Evolutionary conservation across 2,113 vertebrate species (phyloP).

Genomic region (Tachysurus vachellii): DNA sequence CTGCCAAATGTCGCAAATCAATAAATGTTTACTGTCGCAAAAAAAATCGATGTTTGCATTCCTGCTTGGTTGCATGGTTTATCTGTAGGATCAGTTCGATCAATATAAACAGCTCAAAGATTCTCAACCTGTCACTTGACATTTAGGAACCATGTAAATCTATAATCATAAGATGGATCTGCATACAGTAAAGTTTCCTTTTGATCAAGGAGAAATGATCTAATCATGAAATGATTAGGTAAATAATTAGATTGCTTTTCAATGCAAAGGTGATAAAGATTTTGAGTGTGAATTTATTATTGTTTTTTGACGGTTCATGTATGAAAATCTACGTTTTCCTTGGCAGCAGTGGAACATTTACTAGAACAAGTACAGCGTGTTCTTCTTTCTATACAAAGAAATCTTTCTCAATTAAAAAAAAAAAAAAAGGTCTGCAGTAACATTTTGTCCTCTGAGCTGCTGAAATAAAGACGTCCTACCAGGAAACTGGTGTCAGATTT

Average conservation of each 20-base stretch:
- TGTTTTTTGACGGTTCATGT: not conserved
- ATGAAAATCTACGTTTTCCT: not conserved
- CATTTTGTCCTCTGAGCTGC: slow-evolving; percentile 1
- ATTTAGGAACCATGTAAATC: not conserved
- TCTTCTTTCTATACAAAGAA: not conserved
- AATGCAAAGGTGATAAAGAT: not conserved
- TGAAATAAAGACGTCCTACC: not conserved
- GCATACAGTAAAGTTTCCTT: not conserved
- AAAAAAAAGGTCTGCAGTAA: not conserved
- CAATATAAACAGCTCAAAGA: not conserved
- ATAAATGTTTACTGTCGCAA: too few relatives aligned
- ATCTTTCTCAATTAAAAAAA: not conserved
- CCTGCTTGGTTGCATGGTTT: not conserved
- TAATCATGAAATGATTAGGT: not conserved
- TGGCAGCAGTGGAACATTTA: not conserved
- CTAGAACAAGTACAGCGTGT: not conserved
- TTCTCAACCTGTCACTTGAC: too few relatives aligned
- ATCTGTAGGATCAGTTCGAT: not conserved
- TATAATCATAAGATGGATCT: not conserved
- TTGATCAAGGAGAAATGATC: not conserved
- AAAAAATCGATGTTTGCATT: too few relatives aligned
- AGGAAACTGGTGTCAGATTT: slow-evolving; percentile 37
- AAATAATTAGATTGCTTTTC: not conserved
- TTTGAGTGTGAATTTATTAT: not conserved
- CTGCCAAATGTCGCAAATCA: not conserved